Evolutionary conservation across 2,113 vertebrate species (phyloP).

Genomic region (Clarias magur): DNA sequence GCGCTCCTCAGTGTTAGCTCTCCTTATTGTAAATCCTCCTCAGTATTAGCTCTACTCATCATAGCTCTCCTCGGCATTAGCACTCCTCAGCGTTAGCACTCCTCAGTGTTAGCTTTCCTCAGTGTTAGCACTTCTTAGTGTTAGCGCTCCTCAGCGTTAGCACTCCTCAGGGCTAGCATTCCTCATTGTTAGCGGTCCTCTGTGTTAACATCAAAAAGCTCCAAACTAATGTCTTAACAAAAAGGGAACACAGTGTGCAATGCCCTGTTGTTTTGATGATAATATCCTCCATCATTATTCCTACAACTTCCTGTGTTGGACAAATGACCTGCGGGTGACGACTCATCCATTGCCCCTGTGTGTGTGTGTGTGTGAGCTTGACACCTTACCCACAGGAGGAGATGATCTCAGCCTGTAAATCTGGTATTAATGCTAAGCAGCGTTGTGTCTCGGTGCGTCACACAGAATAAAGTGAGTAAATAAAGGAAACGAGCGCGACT

Average conservation of each 20-base stretch:
- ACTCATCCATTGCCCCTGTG: not conserved
- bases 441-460: slow-evolving; percentile 8
- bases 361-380: slow-evolving; percentile 11
- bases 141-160: too few relatives aligned
- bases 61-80: too few relatives aligned
- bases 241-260: not conserved
- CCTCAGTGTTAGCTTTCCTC: too few relatives aligned
- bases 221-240: not conserved
- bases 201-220: not conserved
- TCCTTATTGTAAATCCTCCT: too few relatives aligned
- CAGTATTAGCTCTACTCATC: too few relatives aligned
- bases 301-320: not conserved
- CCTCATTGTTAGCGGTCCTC: too few relatives aligned
- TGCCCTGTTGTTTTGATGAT: not conserved
- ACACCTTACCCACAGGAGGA: not conserved
- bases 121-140: too few relatives aligned
- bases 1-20: not conserved
- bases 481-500: not conserved
- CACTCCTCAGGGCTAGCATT: too few relatives aligned
- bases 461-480: not conserved
- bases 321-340: not conserved
- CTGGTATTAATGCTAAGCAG: not conserved
- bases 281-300: not conserved
- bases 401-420: slow-evolving; percentile 3
- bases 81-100: too few relatives aligned